Percentiles rank a stretch among this genome's conserved stretches.
Evolutionary conservation across 2,888 invertebrate species (phyloP).

Genomic region (Trachelus tabidus): DNA sequence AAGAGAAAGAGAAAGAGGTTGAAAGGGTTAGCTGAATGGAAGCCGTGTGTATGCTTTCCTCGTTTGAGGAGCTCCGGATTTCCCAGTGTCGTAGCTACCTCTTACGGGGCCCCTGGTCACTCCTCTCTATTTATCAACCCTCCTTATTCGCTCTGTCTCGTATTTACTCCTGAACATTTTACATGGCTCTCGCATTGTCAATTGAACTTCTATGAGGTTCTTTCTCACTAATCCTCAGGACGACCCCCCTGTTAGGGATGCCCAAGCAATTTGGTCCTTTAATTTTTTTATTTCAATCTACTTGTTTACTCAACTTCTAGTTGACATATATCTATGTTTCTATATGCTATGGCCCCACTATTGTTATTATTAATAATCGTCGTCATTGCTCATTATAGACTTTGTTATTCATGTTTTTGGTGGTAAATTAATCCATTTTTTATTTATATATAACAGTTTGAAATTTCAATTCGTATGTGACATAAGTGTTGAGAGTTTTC

Average conservation of each 20-base stretch:
- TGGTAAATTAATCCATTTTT: background rate
- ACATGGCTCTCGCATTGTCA: background rate
- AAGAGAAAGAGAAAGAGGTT: conserved; percentile 29
- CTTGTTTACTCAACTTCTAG: background rate
- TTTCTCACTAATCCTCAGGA: background rate
- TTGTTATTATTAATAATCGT: background rate
- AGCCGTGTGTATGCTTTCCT: conserved; percentile 58
- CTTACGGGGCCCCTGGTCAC: background rate
- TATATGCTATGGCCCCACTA: background rate
- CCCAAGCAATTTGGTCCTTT: background rate
- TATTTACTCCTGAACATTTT: background rate
- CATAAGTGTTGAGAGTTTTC: background rate
- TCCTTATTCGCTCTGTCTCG: background rate
- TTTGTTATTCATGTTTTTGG: background rate
- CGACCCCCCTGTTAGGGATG: too few relatives aligned
- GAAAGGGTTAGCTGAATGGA: conserved; percentile 60
- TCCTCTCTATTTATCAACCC: background rate
- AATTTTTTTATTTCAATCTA: background rate
- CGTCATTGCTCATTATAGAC: background rate
- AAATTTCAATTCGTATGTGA: background rate
- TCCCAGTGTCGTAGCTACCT: conserved; percentile 36
- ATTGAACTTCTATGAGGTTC: background rate
- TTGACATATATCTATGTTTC: background rate
- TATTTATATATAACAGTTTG: background rate
- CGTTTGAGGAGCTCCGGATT: conserved; percentile 55